Evolutionary conservation across 2,113 vertebrate species (phyloP), one percentile per base, ranked within the genome.

Genomic region (Stegostoma tigrinum): DNA sequence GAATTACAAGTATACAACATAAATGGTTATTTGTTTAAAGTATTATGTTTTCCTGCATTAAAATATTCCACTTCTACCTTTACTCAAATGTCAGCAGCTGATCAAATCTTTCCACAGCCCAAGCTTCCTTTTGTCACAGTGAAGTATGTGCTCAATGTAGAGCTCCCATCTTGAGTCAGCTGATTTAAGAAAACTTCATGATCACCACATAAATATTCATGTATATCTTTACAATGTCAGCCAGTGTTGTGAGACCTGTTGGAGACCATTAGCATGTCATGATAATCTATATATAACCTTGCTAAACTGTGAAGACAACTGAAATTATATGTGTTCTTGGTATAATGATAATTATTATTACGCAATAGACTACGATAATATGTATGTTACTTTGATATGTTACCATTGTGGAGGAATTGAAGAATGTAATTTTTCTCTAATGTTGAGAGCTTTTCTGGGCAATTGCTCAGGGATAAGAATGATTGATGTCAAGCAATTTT

Each of bases 401-500:
- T 66, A 93, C 34, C 34, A 66, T n/a, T 93, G 61, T n/a, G 30
- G 89, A 93, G 55, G 55, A 66, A 23, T 66, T 66, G 89, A 21
- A 93, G 89, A 66, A 87, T 24, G 30, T 87, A 10, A 55, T 55
- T 93, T 2, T 66, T n/a, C 89, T 93, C 1, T 66, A 64, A 66
- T 38, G 89, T 66, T 19, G 5, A 93, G 52, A 38, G 61, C 24
- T 93, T 64, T 45, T 93, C 30, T 66, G 64, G 23, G 55, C 91
- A 64, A 93, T 66, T 93, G 90, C 34, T 93, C n/a, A 67, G 91
- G 91, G 91, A 94, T 66, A 67, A 67, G 38, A 68, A 70, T 94
- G 91, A 94, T 94, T 94, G 91, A 94, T 94, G 91, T 42, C 52
- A 94, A 94, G 64, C 38, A 45, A 94, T 94, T 94, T 94, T 64